These are phyloP conservation scores for Bubo blakistoni DNA, from an alignment of 2,113 vertebrate genomes.

Conservation along the genomic window DNA sequence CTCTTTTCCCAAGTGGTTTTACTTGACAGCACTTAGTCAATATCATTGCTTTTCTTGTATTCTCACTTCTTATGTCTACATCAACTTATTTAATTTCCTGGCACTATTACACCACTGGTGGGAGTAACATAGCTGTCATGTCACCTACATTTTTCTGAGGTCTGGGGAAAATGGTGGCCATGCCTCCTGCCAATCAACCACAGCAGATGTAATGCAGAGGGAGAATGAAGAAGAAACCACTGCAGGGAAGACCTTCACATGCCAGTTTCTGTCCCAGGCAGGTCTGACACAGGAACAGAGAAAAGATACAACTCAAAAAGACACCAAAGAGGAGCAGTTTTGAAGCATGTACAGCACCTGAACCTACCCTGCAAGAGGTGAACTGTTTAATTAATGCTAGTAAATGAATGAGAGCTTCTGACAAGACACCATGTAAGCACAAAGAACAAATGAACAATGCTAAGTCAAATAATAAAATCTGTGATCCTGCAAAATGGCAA, in stretches of 20 bases:
- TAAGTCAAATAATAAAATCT: not conserved
- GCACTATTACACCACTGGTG: not conserved
- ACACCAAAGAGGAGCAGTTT: not conserved
- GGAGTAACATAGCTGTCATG: not conserved
- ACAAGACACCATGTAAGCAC: not conserved
- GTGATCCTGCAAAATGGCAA: not conserved
- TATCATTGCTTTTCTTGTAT: not conserved
- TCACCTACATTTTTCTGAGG: not conserved
- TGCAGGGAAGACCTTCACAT: not conserved
- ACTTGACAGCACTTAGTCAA: not conserved
- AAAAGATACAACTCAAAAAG: not conserved
- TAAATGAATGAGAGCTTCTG: not conserved
- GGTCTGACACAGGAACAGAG: not conserved
- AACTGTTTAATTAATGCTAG: not conserved
- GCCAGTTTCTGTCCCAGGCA: not conserved
- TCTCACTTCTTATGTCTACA: not conserved
- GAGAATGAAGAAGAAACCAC: not conserved
- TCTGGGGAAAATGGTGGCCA: not conserved
- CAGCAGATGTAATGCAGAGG: rapidly evolving
- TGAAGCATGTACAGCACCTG: not conserved
- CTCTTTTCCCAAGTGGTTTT: not conserved
- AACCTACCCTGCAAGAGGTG: not conserved
- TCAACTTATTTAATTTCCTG: not conserved
- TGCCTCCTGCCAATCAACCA: not conserved
- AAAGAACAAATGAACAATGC: not conserved